These are phyloP conservation scores for Odontamblyopus rebecca DNA, from an alignment of 2,797 vertebrate species.

Conservation along the genomic window DNA sequence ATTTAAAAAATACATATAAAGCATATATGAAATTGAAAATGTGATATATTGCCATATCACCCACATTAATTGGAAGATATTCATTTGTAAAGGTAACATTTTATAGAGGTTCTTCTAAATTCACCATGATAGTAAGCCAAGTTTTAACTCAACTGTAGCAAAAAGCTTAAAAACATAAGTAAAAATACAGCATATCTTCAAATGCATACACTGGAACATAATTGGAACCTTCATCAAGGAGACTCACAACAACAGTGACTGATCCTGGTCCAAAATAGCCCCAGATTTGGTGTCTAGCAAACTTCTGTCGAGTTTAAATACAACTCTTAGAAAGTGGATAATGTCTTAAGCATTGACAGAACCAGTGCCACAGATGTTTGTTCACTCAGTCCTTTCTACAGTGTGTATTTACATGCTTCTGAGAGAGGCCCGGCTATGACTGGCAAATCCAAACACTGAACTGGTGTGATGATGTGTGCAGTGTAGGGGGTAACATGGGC, in stretches of 20 bases:
- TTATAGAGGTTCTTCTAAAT: not conserved
- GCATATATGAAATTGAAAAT: too few relatives aligned
- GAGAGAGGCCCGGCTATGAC: constrained; percentile 59
- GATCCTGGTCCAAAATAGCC: constrained; percentile 45
- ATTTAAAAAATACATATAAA: too few relatives aligned
- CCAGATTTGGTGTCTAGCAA: constrained; percentile 58
- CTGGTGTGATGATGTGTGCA: constrained; percentile 34
- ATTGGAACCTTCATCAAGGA: constrained; percentile 50
- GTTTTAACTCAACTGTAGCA: constrained; percentile 19
- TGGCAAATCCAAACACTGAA: constrained; percentile 45
- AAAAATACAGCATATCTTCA: constrained; percentile 38
- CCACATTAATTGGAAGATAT: too few relatives aligned
- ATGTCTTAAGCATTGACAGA: constrained; percentile 61
- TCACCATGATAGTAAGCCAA: not conserved
- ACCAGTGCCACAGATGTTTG: constrained; percentile 61
- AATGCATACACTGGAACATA: constrained; percentile 30
- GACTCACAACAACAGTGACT: constrained; percentile 38
- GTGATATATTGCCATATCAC: too few relatives aligned
- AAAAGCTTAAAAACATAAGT: constrained; percentile 30
- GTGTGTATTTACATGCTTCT: constrained; percentile 40
- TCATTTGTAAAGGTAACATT: not conserved
- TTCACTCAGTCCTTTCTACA: constrained; percentile 50
- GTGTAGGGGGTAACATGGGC: constrained; percentile 9
- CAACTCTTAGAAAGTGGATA: constrained; percentile 65
- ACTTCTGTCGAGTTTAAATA: constrained; percentile 64